Evolutionary conservation across 2,113 vertebrate genomes (phyloP).

Genomic region (Panthera tigris): DNA sequence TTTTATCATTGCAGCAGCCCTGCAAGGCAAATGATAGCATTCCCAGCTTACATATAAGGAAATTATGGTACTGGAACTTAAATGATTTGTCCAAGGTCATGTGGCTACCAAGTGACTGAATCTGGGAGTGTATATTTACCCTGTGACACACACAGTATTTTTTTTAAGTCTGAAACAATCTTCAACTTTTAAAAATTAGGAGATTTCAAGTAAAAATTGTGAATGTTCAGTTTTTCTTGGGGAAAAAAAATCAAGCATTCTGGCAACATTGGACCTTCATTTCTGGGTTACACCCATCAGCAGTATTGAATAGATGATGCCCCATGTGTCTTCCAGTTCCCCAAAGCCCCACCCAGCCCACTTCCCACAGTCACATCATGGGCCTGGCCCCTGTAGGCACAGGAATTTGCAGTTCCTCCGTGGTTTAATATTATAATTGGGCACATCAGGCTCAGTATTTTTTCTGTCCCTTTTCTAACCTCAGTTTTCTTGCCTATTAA

Average conservation of each 20-base stretch:
- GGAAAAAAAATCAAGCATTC: background rate
- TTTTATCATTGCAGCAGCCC: background rate
- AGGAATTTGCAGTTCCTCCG: background rate
- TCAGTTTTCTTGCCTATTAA: background rate
- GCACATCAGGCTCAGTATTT: background rate
- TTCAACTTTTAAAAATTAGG: background rate
- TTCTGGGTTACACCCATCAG: background rate
- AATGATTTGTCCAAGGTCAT: background rate
- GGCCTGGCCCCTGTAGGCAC: background rate
- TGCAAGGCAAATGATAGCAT: background rate
- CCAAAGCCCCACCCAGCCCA: background rate
- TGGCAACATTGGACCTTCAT: background rate
- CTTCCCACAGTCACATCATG: background rate
- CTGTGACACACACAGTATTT: background rate
- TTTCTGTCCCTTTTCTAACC: background rate
- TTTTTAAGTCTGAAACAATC: background rate
- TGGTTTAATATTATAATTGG: background rate
- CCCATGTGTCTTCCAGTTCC: background rate
- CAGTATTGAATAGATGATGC: background rate
- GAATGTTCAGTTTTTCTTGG: constrained; percentile 32
- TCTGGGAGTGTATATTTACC: background rate
- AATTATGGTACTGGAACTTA: background rate
- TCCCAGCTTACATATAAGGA: background rate
- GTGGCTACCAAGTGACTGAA: background rate
- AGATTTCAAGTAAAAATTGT: constrained; percentile 32